phyloP scores from a whole-genome alignment of 2,113 vertebrate species.

The Alligator sinensis region DNA sequence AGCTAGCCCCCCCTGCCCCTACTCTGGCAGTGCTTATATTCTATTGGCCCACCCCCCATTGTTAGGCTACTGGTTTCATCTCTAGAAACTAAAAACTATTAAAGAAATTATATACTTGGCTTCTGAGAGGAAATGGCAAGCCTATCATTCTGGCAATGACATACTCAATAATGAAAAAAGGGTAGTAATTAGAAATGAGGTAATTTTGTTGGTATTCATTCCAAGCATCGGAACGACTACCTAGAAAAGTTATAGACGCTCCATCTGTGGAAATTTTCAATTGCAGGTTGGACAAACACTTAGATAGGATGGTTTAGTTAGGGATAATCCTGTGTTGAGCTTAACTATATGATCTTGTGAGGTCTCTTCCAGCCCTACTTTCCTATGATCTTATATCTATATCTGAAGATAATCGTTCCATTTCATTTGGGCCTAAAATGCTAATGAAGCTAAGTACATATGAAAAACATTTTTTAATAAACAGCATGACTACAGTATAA shows the following conservation, averaged over 20 bases:
- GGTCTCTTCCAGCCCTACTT: too few species aligned
- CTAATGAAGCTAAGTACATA: background rate
- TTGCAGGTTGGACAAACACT: too few species aligned
- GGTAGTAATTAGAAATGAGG: background rate
- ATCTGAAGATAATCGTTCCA: background rate
- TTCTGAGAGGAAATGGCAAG: background rate
- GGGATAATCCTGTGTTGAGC: too few species aligned
- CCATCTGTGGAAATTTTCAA: too few species aligned
- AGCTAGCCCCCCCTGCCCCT: too few species aligned
- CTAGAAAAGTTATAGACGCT: too few species aligned
- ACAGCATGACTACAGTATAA: background rate
- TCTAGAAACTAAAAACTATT: background rate
- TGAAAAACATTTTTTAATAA: background rate
- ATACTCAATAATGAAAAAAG: background rate
- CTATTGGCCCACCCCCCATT: background rate
- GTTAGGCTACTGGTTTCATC: background rate
- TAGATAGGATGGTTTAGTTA: too few species aligned
- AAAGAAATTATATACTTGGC: background rate
- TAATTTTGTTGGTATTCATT: background rate
- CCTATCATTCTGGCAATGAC: background rate
- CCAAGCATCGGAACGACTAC: background rate
- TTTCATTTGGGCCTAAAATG: background rate
- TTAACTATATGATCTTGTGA: too few species aligned
- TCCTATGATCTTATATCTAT: too few species aligned
- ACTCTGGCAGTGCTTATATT: too few species aligned